Conservation (phyloP, 2,797 vertebrate species). For the Parauchenoglanis ngamensis region DNA sequence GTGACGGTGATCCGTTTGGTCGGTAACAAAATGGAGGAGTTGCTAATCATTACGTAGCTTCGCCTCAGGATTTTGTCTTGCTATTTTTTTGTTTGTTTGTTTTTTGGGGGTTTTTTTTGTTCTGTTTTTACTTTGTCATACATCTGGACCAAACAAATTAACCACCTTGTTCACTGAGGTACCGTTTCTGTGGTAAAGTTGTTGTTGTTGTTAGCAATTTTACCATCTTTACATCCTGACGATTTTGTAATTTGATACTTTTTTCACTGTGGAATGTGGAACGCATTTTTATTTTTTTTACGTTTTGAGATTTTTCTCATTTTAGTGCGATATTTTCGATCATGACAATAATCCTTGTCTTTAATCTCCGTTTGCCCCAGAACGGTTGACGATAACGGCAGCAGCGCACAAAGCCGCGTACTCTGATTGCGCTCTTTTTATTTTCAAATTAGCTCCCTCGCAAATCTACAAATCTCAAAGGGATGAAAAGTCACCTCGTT, state of each 20-base stretch:
- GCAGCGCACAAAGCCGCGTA: not conserved
- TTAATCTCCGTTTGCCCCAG: not conserved
- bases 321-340: not conserved
- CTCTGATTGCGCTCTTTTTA: conserved; percentile 17
- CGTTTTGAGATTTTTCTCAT: not conserved
- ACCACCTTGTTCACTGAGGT: not conserved
- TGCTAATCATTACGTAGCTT: not conserved
- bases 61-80: not conserved
- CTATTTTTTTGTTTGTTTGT: not conserved
- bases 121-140: no score
- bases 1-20: not conserved
- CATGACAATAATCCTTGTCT: not conserved
- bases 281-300: not conserved
- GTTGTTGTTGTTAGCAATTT: not conserved
- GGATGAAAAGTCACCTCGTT: conserved; percentile 32
- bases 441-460: conserved; percentile 17
- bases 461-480: conserved; percentile 7
- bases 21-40: not conserved
- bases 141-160: not conserved
- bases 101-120: not conserved
- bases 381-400: not conserved
- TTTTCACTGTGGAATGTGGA: not conserved
- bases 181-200: not conserved
- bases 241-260: not conserved
- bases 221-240: not conserved